Conservation (phyloP, 2,113 vertebrate genomes). For the Ceuthmochares aereus region DNA sequence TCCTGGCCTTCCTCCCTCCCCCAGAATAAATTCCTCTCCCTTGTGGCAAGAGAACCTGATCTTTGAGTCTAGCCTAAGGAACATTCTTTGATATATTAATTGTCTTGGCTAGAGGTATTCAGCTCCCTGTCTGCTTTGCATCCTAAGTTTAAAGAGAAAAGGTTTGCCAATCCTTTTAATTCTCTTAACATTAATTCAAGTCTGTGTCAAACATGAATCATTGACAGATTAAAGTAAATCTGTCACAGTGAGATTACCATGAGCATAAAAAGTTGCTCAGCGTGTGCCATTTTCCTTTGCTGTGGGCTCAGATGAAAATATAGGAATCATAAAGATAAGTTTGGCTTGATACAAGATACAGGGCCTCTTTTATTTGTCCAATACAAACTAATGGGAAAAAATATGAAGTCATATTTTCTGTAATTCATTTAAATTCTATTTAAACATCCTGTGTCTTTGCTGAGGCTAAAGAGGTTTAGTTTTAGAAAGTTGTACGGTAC, state of each 20-base stretch:
- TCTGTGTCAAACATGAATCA: slow-evolving; percentile 35
- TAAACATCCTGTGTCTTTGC: background rate
- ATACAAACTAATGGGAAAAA: background rate
- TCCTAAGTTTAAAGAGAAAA: background rate
- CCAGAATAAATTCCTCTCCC: background rate
- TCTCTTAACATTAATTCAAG: slow-evolving; percentile 26
- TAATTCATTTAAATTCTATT: background rate
- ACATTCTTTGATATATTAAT: background rate
- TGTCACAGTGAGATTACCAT: slow-evolving; percentile 15
- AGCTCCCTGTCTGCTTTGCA: background rate
- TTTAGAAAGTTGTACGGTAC: background rate
- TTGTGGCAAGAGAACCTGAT: background rate
- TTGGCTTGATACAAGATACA: background rate
- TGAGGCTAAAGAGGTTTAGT: background rate
- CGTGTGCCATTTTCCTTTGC: background rate
- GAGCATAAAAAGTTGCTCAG: background rate
- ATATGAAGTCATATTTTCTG: background rate
- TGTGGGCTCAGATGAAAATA: background rate
- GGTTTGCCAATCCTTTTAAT: slow-evolving; percentile 26
- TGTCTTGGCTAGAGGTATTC: slow-evolving; percentile 4
- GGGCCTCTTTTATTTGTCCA: background rate
- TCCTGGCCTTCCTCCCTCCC: background rate
- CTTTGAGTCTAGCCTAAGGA: background rate
- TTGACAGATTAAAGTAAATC: slow-evolving; percentile 34
- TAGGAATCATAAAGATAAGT: background rate